Base-by-base conservation (phyloP, 2,888 invertebrate genomes). In the Apamea monoglypha region DNA sequence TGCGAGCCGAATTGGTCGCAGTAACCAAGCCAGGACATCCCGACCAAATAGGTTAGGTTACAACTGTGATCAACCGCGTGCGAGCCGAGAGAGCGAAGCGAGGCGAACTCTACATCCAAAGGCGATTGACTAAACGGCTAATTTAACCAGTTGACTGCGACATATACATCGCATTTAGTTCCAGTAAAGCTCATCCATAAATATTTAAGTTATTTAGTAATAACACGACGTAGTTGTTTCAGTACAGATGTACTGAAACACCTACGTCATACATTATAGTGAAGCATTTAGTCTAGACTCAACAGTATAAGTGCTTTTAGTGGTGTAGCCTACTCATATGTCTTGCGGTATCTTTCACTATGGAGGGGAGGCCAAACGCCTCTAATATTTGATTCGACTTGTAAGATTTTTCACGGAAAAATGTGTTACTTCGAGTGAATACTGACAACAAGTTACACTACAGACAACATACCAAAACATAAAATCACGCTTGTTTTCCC, bases 261-360 rank as follows among this genome's bases (percentile, higher is more conserved):
- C 18, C 18, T 50, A 50, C 18, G 32, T 12, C 18, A 6, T 32
- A 66, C 7, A 50, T 16, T 47, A 14, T 53, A 36, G 44, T 29
- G 6, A 61, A 75, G 53, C 29, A n/a, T 72, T 72, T 32, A 32
- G 74, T 63, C 61, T 40, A 74, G 71, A 61, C 67, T 74, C 32
- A 2, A 14, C 6, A 2, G 16, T 63, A 0, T 25, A 44, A 64
- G 29, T 36, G 68, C 53, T 78, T 83, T 69, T 44, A 73, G 14
- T 73, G 29, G 6, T 29, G 40, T 12, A 40, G 44, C 36, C 29
- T 72, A 29, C 44, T 50, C 12, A 63, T 67, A 61, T n/a, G 12
- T 56, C 16, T 47, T 16, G 29, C 32, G 16, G 16, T 53, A n/a
- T 32, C 18, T 61, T 74, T 29, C 21, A 68, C 47, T 67, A 40